Evolutionary conservation across 2,888 invertebrate genomes (phyloP), one percentile per base, ranked within the genome.

Genomic region (Tyria jacobaeae): DNA sequence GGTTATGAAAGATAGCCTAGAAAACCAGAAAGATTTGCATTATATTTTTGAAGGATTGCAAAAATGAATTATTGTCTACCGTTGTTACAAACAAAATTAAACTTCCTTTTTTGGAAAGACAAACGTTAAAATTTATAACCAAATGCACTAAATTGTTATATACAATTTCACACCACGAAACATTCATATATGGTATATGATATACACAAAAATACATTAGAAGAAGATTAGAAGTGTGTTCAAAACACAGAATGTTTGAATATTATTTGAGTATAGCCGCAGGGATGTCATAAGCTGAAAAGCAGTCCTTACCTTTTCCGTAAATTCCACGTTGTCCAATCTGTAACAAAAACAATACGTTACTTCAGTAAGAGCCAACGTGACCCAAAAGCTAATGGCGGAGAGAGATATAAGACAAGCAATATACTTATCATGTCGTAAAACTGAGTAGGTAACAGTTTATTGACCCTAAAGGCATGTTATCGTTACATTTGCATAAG

Each of bases 401-500:
- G 67, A 75, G 71, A 71, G 78, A 77, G 79, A 77, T 81, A 85
- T 82, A 78, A 86, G 84, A 84, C 81, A 72, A 81, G 86, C 88
- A 91, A 90, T 91, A 89, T 90, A 92, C 90, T 92, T 92, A 92
- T 92, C 91, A 82, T 90, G 86, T 88, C 91, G 84, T 92, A 92
- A 92, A 91, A 84, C 77, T 85, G 86, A 89, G 90, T 84, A 88
- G 87, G 90, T 89, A 91, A 89, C 89, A 89, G 88, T 93, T 91
- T 92, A 93, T 91, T 90, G 91, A 89, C 91, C 88, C 91, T 91
- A 88, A 91, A 91, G 86, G 84, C 87, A 81, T 87, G 90, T 91
- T 92, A 92, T 91, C 91, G 89, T 91, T 84, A 89, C 86, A 92
- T 92, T 92, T 91, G 90, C 91, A 92, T 92, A 89, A 85, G 87